Conservation (phyloP, 1,140 invertebrate genomes). For the Helicoverpa armigera region DNA sequence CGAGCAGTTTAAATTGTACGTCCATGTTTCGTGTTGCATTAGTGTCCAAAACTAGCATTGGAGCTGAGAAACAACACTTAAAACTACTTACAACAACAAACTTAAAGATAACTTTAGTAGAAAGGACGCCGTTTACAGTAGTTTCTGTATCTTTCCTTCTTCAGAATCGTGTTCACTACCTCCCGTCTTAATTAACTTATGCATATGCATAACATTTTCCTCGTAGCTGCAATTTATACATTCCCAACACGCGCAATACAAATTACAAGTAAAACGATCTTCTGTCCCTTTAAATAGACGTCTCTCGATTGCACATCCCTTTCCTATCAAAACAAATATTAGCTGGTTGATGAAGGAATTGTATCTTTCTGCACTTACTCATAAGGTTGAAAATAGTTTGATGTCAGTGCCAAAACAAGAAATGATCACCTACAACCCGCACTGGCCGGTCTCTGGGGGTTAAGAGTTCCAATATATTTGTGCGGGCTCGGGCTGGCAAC, state of each 20-base stretch:
- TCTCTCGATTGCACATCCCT: constrained; percentile 64
- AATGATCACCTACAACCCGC: constrained; percentile 60
- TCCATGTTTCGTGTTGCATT: no score
- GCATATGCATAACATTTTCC: constrained; percentile 28
- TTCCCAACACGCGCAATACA: constrained; percentile 68
- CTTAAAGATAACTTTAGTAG: neutral
- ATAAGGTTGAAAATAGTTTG: constrained; percentile 55
- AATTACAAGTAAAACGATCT: constrained; percentile 75
- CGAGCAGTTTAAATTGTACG: no score
- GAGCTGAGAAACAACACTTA: neutral
- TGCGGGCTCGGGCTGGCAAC: constrained; percentile 60
- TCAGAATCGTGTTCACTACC: neutral
- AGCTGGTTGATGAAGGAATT: constrained; percentile 11
- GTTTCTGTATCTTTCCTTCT: neutral
- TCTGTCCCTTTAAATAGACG: constrained; percentile 68
- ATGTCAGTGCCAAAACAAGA: constrained; percentile 53
- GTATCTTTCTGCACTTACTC: constrained; percentile 44
- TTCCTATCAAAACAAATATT: constrained; percentile 64
- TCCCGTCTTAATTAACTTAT: constrained; percentile 35
- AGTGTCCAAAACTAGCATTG: neutral
- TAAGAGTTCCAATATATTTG: constrained; percentile 73
- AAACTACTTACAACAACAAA: neutral
- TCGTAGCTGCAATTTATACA: constrained; percentile 26
- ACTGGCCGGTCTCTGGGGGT: constrained; percentile 69
- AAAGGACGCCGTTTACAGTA: neutral